A percentile compares a stretch with the other conserved stretches of the same genome.
These are phyloP conservation scores for Trematomus loennbergii DNA, from an alignment of 2,113 vertebrate genomes.

Conservation along the genomic window DNA sequence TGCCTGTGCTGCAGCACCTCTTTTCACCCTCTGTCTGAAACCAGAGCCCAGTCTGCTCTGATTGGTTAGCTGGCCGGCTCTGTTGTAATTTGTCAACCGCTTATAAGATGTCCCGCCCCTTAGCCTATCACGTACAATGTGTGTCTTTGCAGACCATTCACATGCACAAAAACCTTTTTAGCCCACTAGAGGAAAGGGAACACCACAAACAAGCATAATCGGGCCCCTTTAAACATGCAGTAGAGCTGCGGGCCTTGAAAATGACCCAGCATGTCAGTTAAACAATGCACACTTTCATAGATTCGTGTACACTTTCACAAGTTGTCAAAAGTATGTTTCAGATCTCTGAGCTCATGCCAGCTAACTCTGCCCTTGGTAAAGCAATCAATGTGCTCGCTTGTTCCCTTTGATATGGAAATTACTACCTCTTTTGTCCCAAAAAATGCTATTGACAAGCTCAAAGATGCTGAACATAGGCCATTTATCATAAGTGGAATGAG, in stretches of 20 bases:
- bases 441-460: background rate
- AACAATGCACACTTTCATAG: background rate
- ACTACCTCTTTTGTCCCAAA: background rate
- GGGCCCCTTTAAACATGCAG: background rate
- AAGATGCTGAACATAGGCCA: background rate
- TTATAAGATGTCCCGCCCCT: too few relatives aligned
- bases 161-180: too few relatives aligned
- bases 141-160: too few relatives aligned
- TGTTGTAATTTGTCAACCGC: too few relatives aligned
- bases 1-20: too few relatives aligned
- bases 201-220: too few relatives aligned
- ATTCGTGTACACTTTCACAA: slow-evolving; percentile 16
- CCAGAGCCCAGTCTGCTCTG: too few relatives aligned
- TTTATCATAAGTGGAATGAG: background rate
- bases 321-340: background rate
- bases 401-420: background rate
- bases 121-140: too few relatives aligned
- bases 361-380: background rate
- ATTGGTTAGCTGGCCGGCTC: too few relatives aligned
- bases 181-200: too few relatives aligned
- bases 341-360: background rate
- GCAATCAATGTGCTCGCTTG: background rate
- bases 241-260: slow-evolving; percentile 11
- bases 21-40: too few relatives aligned
- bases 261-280: background rate